Evolutionary conservation across 1,140 invertebrate species (phyloP), one percentile per base, ranked within the genome.

Genomic region (Calosoma granatense): DNA sequence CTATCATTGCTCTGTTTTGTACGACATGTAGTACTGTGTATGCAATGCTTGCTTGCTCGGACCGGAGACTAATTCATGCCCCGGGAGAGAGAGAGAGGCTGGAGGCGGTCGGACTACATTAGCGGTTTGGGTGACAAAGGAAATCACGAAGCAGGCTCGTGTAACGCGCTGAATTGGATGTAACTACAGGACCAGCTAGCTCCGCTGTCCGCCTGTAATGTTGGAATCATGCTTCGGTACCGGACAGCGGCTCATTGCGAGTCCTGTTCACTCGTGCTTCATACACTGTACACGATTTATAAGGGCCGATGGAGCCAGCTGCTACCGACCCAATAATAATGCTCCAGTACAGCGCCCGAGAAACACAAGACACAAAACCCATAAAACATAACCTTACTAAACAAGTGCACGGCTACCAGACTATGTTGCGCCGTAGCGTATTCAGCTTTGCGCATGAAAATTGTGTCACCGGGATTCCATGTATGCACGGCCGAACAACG

Each of bases 361-460:
- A 60, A 57, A 57, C 53, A 59, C 56, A 61, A 59, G 53, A 59
- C 22, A 56, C 51, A 55, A 61, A 53, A 60, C 57, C 56, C 54
- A 60, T 36, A 36, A 36, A 36, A 36, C 26, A 36, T 36, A 36
- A 36, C 26, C 26, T 36, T 36, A 36, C 26, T 36, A 36, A 6
- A n/a, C 26, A n/a, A n/a, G n/a, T 36, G 26, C n/a, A 36, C 26
- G 26, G 26, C 26, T 36, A 36, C 6, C 6, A 6, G n/a, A 36
- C 6, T 36, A n/a, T n/a, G 6, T 9, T 36, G 26, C 26, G 26
- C 26, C n/a, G n/a, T 36, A 36, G n/a, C n/a, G n/a, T n/a, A n/a
- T n/a, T n/a, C n/a, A n/a, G n/a, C n/a, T n/a, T n/a, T n/a, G n/a
- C n/a, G n/a, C n/a, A 36, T n/a, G 26, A 36, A 36, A 36, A 36